Percentiles rank a stretch among this genome's conserved stretches.
phyloP scores from a whole-genome alignment of 37 sponge, comb jelly and placozoan species.

The Axinella damicornis region DNA sequence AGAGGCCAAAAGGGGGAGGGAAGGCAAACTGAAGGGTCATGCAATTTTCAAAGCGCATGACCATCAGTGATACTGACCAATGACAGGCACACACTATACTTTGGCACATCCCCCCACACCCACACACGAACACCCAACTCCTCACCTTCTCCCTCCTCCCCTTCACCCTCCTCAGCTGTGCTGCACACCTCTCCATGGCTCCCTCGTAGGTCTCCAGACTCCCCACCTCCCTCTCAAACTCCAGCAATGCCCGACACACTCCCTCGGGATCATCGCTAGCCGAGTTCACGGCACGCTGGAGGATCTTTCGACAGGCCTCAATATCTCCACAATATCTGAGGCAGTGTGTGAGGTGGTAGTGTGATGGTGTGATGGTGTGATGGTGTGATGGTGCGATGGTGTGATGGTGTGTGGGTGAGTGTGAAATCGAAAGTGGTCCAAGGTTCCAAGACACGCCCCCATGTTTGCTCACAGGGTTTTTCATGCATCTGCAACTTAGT shows the following conservation, averaged over 20 bases:
- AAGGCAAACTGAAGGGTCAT: too few species aligned
- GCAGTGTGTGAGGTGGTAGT: neutral
- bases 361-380: neutral
- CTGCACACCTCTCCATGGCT: constrained; percentile 46
- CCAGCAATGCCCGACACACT: constrained; percentile 66
- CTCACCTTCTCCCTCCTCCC: constrained; percentile 61
- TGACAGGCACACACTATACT: constrained; percentile 8
- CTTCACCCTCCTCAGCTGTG: constrained; percentile 54
- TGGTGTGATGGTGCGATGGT: neutral
- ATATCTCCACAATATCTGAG: constrained; percentile 37
- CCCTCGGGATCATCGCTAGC: constrained; percentile 75
- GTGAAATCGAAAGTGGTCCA: neutral
- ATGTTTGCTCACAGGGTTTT: neutral
- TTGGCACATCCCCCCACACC: neutral
- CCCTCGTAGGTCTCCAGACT: constrained; percentile 51
- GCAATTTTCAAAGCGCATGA: too few species aligned
- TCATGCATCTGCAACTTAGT: neutral
- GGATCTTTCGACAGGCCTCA: constrained; percentile 61
- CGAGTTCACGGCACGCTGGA: constrained; percentile 64
- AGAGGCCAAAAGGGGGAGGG: too few species aligned
- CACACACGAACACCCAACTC: too few species aligned
- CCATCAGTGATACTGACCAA: neutral
- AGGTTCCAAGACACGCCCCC: too few species aligned
- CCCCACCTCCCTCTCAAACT: constrained; percentile 83
- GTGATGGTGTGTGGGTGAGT: neutral